Base-by-base conservation (phyloP, 2,113 vertebrate species). In the Eptesicus fuscus region DNA sequence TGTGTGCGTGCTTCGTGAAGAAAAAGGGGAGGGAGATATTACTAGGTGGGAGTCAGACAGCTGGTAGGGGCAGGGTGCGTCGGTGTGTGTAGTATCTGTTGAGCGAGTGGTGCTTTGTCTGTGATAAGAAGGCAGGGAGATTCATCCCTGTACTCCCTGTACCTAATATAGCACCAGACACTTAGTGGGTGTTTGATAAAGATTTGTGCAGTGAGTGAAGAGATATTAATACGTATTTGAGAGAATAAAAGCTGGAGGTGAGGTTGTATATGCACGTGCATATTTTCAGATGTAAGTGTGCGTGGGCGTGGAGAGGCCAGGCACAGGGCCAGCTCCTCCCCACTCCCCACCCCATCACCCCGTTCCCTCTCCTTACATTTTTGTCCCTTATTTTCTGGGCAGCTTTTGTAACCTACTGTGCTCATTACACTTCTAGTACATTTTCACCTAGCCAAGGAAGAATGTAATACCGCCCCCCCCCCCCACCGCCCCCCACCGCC, bases 131-230 rank as follows among this genome's bases (percentile, higher is more conserved):
- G 44, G 30, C 61, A 88, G 61, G 53, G 61, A 83, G 82, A 35
- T 37, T 83, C 95, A 73, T 78, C 78, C 94, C 59, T 69, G 28
- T 47, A 4, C 91, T 89, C 61, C 80, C 86, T 74, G 91, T 9
- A 71, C 65, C 70, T 76, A 82, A 77, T 78, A 83, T 65, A 93
- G 80, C 61, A 69, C 56, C 61, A 88, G 63, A 53, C 28, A 51
- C 94, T 84, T 79, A 63, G 88, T 95, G 95, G 94, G 95, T 95
- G 95, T 97, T 95, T 95, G 82, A 85, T 95, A 85, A 88, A 91
- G 86, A 74, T 88, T 49, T 95, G 53, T 53, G 30, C 86, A 78
- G 88, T 94, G 95, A 96, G 84, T 93, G 86, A 79, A 94, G 80
- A 92, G 82, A 82, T 83, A 40, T 65, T 83, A 90, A 69, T 83